phyloP scores from a whole-genome alignment of 2,888 invertebrate genomes.

The Tachina lurida region DNA sequence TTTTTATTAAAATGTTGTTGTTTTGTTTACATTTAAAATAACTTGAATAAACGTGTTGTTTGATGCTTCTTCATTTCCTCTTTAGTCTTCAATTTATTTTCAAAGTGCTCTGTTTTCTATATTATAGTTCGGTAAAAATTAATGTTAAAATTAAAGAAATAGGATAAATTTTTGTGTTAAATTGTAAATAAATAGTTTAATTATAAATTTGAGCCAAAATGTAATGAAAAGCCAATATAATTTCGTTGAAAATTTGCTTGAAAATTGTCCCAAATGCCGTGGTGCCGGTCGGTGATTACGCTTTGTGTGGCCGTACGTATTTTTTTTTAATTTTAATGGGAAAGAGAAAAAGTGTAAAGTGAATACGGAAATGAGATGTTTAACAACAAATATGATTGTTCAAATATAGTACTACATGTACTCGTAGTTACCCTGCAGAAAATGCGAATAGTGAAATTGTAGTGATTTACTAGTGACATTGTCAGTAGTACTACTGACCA shows the following conservation, averaged over 20 bases:
- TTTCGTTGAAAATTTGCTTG: not conserved
- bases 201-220: not conserved
- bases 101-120: not conserved
- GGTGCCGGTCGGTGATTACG: not conserved
- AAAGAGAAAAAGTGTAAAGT: not conserved
- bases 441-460: too few species aligned
- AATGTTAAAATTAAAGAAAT: not conserved
- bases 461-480: too few species aligned
- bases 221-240: too few species aligned
- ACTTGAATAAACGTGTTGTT: not conserved
- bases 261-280: not conserved
- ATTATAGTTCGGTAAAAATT: too few species aligned
- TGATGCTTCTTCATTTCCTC: not conserved
- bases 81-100: constrained; percentile 1
- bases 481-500: too few species aligned
- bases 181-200: not conserved
- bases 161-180: not conserved
- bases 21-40: too few species aligned
- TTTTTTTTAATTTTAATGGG: constrained; percentile 67
- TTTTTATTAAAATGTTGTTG: too few species aligned
- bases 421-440: too few species aligned
- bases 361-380: not conserved
- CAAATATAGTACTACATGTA: too few species aligned
- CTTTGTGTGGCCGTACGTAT: constrained; percentile 56
- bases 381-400: too few species aligned